Evolutionary conservation across 2,888 invertebrate species (phyloP), one percentile per base, ranked within the genome.

Genomic region (Serrognathus titanus): DNA sequence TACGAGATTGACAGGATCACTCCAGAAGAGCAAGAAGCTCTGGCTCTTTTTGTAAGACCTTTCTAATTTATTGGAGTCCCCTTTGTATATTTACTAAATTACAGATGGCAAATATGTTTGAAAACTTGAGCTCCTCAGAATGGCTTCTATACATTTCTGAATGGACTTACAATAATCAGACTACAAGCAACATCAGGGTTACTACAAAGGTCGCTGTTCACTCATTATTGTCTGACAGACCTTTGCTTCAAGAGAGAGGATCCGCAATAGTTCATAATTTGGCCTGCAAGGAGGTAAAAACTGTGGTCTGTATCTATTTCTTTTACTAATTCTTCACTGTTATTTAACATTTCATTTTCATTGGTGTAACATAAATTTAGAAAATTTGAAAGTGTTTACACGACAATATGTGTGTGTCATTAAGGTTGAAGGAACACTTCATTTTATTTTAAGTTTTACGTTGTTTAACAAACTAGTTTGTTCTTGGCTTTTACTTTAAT

Each of bases 261-360:
- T 85, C 92, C 1, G 92, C 93, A 67, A 88, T 95, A 63, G 85
- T 95, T 68, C 89, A 93, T 81, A 95, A 95, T 80, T 82, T 95
- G 70, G 92, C 93, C 76, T 89, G 91, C 83, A 94, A 94, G 88
- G 94, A 95, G 89, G 94, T 94, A 84, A 94, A 94, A 86, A 92
- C 94, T 78, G 94, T 94, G 91, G 94, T 94, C 88, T 84, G 92
- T 90, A 88, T 87, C 85, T 73, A 71, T 67, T 66, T 61, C 64
- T 60, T 51, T 37, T 43, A 52, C 47, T 6, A 40, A 10, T 39
- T 16, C 10, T 16, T 13, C n/a, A 39, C 9, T 39, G 4, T 31
- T 31, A 31, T 57, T 59, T 51, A 55, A 50, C 9, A 16, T 48
- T 47, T 37, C 35, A 39, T 50, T 53, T 50, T 31, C 24, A 31